Evolutionary conservation across 2,113 vertebrate genomes (phyloP).

Genomic region (Mungos mungo): DNA sequence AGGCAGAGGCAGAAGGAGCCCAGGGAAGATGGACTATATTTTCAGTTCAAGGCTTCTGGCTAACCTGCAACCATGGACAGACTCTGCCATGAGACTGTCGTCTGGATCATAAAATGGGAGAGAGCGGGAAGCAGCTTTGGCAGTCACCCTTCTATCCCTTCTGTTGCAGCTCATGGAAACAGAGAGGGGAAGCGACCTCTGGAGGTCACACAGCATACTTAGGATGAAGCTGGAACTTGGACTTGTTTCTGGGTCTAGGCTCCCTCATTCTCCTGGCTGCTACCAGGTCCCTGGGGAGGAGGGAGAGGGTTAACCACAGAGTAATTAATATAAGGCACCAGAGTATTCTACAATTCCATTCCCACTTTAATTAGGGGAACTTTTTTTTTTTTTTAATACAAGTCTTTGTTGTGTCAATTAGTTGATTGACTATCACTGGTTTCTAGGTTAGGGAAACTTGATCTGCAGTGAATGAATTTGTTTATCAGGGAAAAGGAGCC

Average conservation of each 20-base stretch:
- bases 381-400: constrained; percentile 82
- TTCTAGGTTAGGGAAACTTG: constrained; percentile 88
- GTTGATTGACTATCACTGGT: constrained; percentile 93
- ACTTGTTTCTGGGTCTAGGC: not conserved
- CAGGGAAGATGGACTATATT: accelerated
- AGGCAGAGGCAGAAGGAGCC: not conserved
- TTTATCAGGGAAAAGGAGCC: constrained; percentile 87
- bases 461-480: constrained; percentile 91
- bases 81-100: accelerated
- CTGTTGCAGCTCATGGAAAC: not conserved
- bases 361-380: constrained; percentile 86
- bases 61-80: not conserved
- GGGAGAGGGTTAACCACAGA: constrained; percentile 79
- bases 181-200: not conserved
- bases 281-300: not conserved
- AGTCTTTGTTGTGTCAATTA: constrained; percentile 95
- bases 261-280: no score
- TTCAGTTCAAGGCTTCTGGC: not conserved
- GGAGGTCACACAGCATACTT: not conserved
- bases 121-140: not conserved
- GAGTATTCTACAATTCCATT: constrained; percentile 85
- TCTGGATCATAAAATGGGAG: not conserved
- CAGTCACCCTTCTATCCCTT: not conserved
- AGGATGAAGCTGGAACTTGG: not conserved
- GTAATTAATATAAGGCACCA: constrained; percentile 82